These are phyloP conservation scores for Agriopis marginaria DNA, from an alignment of 2,888 invertebrate species.

Conservation along the genomic window DNA sequence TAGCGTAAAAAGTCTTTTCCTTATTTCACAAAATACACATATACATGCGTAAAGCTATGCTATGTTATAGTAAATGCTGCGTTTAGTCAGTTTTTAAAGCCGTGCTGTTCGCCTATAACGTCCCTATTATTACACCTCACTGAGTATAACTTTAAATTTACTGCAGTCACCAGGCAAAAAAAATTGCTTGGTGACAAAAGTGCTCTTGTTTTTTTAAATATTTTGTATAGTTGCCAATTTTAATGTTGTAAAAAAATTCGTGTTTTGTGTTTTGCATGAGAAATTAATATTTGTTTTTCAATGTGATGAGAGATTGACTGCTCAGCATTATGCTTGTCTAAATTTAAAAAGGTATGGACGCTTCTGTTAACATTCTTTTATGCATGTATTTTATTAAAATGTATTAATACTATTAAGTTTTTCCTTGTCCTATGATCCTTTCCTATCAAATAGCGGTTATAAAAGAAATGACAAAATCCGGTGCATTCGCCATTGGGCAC, in stretches of 20 bases:
- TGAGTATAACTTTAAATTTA: too few relatives aligned
- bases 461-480: background rate
- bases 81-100: too few relatives aligned
- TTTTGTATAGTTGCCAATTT: background rate
- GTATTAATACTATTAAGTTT: background rate
- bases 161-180: too few relatives aligned
- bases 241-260: background rate
- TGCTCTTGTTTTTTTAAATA: background rate
- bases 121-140: too few relatives aligned
- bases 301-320: background rate
- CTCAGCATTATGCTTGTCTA: background rate
- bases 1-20: too few relatives aligned
- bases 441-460: background rate
- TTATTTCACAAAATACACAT: too few relatives aligned
- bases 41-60: too few relatives aligned
- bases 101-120: too few relatives aligned
- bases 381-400: background rate
- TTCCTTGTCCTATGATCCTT: background rate
- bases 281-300: background rate
- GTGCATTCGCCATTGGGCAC: too few relatives aligned
- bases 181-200: background rate
- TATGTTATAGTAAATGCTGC: too few relatives aligned
- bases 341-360: constrained; percentile 4
- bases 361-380: background rate
- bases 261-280: constrained; percentile 8